Conservation (phyloP, 1,140 invertebrate genomes). For the Dufourea novaeangliae region DNA sequence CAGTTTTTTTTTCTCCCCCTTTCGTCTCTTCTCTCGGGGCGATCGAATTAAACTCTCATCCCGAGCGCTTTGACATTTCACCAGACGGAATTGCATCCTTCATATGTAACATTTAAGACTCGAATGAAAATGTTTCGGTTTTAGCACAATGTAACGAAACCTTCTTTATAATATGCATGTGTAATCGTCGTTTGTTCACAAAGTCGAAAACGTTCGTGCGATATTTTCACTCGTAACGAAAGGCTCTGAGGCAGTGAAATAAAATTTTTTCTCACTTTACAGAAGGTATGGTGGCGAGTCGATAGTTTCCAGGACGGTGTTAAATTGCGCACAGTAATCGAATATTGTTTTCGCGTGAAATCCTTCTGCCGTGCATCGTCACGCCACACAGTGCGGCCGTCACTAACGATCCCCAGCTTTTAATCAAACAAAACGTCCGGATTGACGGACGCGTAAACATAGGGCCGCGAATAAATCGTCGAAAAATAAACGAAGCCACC, state of each 20-base stretch:
- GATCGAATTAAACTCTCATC: slow-evolving; percentile 29
- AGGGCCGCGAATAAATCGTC: slow-evolving; percentile 52
- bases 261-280: neutral
- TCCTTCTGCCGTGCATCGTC: slow-evolving; percentile 43
- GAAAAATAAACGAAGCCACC: slow-evolving; percentile 51
- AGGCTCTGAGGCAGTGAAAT: neutral
- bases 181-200: neutral
- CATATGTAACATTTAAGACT: slow-evolving; percentile 19
- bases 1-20: neutral
- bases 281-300: slow-evolving; percentile 10
- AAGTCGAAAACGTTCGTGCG: neutral
- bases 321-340: slow-evolving; percentile 27
- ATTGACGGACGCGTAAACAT: slow-evolving; percentile 40
- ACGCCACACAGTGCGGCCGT: slow-evolving; percentile 3
- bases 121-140: neutral
- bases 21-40: neutral
- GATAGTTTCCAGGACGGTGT: slow-evolving; percentile 14
- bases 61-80: neutral
- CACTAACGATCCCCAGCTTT: slow-evolving; percentile 58
- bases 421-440: slow-evolving; percentile 60
- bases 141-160: neutral
- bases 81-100: neutral
- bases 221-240: neutral
- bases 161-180: neutral
- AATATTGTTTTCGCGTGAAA: slow-evolving; percentile 52